Percentiles rank a stretch among this genome's conserved stretches.
These are phyloP conservation scores for Nanger granti DNA, from an alignment of 2,113 vertebrate genomes.

Conservation along the genomic window DNA sequence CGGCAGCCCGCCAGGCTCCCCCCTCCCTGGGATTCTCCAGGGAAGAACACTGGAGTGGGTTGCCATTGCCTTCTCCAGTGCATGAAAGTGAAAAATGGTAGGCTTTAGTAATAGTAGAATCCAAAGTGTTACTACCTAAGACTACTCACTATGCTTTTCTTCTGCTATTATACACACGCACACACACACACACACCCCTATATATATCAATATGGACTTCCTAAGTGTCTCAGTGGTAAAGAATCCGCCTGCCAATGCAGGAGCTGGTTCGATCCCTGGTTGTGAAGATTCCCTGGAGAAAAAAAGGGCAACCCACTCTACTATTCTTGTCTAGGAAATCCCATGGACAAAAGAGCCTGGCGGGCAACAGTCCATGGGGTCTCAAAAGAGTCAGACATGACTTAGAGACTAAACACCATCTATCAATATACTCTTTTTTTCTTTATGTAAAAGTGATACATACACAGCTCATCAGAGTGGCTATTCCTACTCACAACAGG, in stretches of 20 bases:
- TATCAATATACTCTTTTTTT: slow-evolving; percentile 17
- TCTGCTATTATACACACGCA: background rate
- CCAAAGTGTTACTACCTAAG: slow-evolving; percentile 19
- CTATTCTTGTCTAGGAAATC: background rate
- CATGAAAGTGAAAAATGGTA: background rate
- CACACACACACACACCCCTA: background rate
- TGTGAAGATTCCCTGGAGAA: background rate
- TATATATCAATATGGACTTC: background rate
- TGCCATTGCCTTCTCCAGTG: too few species aligned
- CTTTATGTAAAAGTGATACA: slow-evolving; percentile 62
- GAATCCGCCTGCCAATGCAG: background rate
- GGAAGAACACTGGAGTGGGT: too few species aligned
- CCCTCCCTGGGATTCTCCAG: too few species aligned
- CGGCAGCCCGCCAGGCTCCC: too few species aligned
- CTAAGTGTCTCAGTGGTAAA: background rate
- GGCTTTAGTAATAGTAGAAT: slow-evolving; percentile 46
- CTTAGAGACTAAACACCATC: background rate
- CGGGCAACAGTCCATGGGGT: background rate
- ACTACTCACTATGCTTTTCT: slow-evolving; percentile 45
- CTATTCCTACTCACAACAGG: slow-evolving; percentile 65
- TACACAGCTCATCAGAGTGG: slow-evolving; percentile 64
- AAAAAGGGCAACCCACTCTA: background rate
- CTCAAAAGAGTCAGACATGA: background rate
- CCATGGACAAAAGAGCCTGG: background rate
- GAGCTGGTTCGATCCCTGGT: background rate